Evolutionary conservation across 1,140 invertebrate species (phyloP), one percentile per base, ranked within the genome.

Genomic region (Procambarus virginalis): DNA sequence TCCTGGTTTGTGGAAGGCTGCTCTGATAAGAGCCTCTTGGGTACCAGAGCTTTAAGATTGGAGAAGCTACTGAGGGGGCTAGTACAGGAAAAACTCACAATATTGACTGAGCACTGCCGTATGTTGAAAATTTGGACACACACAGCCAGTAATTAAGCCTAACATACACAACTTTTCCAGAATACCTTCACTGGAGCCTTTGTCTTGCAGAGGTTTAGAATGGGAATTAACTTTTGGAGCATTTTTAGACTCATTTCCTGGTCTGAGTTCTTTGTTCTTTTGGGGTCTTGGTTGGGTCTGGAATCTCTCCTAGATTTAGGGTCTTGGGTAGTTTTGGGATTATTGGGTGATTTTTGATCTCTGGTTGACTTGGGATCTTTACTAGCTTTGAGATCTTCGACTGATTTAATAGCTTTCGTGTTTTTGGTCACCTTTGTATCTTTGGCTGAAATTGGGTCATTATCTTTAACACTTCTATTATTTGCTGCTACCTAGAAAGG

Each of bases 161-260:
- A 70, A 34, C 68, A 70, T 17, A 22, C 22, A n/a, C 20, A 34
- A 70, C n/a, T 17, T 22, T 70, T 34, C 68, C 22, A 70, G 68
- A 70, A 34, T 70, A 70, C 68, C 68, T 70, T 70, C n/a, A 70
- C n/a, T 70, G 68, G 68, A 70, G 68, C 68, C 68, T 70, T 70
- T 70, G 68, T 70, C 68, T 70, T 70, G 68, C 6, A 17, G 17
- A 5, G 68, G 68, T 70, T 70, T 70, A 64, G 60, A n/a, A 17
- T 8, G 17, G 60, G 60, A 64, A 17, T 64, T 64, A 64, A 14
- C 60, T 14, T 14, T 17, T 4, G 9, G 12, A 64, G 14, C 14
- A 64, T 64, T 64, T 64, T 14, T n/a, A 22, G 68, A 70, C 68
- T 70, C 68, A 6, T 70, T 70, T 3, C 68, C 68, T 5, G 22